Evolutionary conservation across 2,888 invertebrate species (phyloP).

Genomic region (Drosophila nigritarsus): DNA sequence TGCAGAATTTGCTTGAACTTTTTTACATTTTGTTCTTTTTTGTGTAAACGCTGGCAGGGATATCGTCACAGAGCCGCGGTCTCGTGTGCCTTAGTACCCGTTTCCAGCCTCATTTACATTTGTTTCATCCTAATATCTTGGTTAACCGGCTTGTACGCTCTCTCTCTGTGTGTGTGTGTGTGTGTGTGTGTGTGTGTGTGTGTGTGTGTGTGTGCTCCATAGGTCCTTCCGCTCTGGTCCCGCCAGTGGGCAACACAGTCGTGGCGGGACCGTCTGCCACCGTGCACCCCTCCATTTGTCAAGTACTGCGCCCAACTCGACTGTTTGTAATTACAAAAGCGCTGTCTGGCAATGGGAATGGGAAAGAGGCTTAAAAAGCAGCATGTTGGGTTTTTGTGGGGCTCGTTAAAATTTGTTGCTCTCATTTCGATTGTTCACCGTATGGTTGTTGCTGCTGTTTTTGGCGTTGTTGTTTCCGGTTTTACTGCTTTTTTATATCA

Average conservation of each 20-base stretch:
- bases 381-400: constrained; percentile 72
- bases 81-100: constrained; percentile 6
- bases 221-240: constrained; percentile 18
- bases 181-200: constrained; percentile 16
- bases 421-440: constrained; percentile 72
- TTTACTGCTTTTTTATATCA: constrained; percentile 57
- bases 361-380: constrained; percentile 67
- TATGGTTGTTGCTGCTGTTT: constrained; percentile 46
- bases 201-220: constrained; percentile 12
- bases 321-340: constrained; percentile 78
- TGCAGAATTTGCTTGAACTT: constrained; percentile 59
- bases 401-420: constrained; percentile 80
- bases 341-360: constrained; percentile 17
- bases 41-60: constrained; percentile 34
- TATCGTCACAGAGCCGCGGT: constrained; percentile 29
- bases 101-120: constrained; percentile 69
- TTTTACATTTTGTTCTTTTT: constrained; percentile 24
- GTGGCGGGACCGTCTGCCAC: constrained; percentile 8
- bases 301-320: constrained; percentile 70
- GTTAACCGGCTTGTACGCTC: constrained; percentile 67
- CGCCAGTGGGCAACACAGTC: constrained; percentile 4
- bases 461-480: constrained; percentile 41
- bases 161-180: neutral
- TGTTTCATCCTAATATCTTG: constrained; percentile 78
- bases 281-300: constrained; percentile 65